Base-by-base conservation (phyloP, 2,888 invertebrate species). In the Oscheius sp. region DNA sequence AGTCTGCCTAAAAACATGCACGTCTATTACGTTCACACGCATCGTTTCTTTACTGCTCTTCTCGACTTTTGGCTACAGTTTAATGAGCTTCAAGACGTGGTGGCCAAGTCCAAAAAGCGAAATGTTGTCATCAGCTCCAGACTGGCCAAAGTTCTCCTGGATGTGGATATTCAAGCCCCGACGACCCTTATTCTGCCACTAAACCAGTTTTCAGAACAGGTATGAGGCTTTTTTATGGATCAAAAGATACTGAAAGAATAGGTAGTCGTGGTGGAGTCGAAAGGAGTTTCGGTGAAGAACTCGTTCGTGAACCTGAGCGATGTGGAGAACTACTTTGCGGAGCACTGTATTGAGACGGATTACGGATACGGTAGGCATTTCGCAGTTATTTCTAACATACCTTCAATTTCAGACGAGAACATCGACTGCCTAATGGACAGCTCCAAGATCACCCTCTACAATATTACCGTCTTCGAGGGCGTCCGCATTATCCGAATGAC, bases 21-120 rank as follows among this genome's bases (percentile, higher is more conserved):
- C 70, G 59, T 84, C 7, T 80, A 95, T 0, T 95, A 96, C 0
- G 94, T 96, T 1, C 87, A 87, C 71, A 87, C 87, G 1, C 87
- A 87, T 73, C 78, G 96, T 71, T 98, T 97, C 91, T 93, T 96
- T 68, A 93, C 93, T 32, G 96, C 96, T 90, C 91, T 96, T 73
- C 93, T 94, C 85, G 93, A 94, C 2, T 96, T 96, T 90, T 93
- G 94, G 80, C 90, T 91, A 79, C 90, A 91, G 73, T 95, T 97
- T 89, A 92, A 94, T 3, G 93, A 95, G 80, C 90, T 96, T 66
- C 94, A 95, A 88, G 93, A 93, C 76, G 93, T 94, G 76, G 93
- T 94, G 32, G 73, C 76, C 10, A 83, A 81, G 68, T 78, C 77
- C 4, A 63, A 48, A 63, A 21, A 21, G 7, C n/a, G 58, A n/a